These are phyloP conservation scores for Drosophila stalkeri DNA, from an alignment of 2,888 invertebrate species.

Conservation along the genomic window DNA sequence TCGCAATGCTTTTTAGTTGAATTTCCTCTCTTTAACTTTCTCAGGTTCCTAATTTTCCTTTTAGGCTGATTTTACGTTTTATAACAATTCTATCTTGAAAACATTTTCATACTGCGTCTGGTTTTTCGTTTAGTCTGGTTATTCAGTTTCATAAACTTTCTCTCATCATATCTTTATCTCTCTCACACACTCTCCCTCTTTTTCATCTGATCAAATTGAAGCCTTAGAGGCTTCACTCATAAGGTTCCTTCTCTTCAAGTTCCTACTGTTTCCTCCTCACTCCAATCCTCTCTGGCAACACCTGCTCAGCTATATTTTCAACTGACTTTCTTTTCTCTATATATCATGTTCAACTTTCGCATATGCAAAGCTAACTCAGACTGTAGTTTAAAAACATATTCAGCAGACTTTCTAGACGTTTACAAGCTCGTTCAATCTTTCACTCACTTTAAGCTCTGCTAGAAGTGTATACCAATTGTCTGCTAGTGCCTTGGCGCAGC, in stretches of 20 bases:
- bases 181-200: too few species aligned
- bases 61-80: neutral
- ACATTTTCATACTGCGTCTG: neutral
- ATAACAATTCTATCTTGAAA: too few species aligned
- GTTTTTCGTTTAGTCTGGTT: too few species aligned
- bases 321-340: neutral
- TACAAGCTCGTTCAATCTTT: neutral
- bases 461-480: conserved; percentile 34
- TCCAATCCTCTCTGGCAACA: neutral
- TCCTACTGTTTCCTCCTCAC: neutral
- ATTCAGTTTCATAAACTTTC: neutral
- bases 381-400: conserved; percentile 8
- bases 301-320: neutral
- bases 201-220: too few species aligned
- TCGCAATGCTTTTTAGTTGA: neutral
- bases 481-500: conserved; percentile 26
- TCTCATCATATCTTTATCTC: too few species aligned
- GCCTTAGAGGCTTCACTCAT: too few species aligned
- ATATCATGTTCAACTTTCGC: neutral
- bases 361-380: conserved; percentile 6
- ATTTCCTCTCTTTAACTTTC: neutral
- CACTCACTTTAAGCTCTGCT: neutral
- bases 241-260: too few species aligned
- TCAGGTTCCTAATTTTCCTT: neutral
- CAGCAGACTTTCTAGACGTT: neutral